Evolutionary conservation across 2,888 invertebrate genomes (phyloP), one percentile per base, ranked within the genome.

Genomic region (Apomyelois bistriatella): DNA sequence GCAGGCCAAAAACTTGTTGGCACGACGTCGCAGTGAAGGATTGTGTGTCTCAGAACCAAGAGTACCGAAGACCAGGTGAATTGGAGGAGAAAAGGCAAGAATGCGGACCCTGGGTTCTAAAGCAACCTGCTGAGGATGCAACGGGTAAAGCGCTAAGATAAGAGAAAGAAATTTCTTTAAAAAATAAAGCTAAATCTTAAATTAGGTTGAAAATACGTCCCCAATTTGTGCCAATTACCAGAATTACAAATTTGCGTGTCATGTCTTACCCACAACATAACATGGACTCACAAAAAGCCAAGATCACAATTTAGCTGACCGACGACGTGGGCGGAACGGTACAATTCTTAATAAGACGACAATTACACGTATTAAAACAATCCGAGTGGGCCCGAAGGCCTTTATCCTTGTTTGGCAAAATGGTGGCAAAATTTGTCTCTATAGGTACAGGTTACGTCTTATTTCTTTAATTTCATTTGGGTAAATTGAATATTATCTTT

Each of bases 311-410:
- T 74, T 72, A 62, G 60, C 60, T 53, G 64, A 58, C 66, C 60
- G 35, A 66, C 58, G 43, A 60, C 77, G 87, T 87, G 76, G 88
- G 87, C 63, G 76, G 71, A 72, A 55, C 61, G 65, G 74, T 74
- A 74, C 77, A 72, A 71, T 72, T 82, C 84, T 82, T 82, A 87
- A 84, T 86, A 82, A 75, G 75, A 70, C 70, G 75, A 69, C 88
- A 88, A 89, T 88, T 88, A 85, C 82, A 77, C 69, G 74, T 77
- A 82, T 85, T n/a, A 84, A 86, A 82, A 76, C 75, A 72, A 79
- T 81, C 77, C 86, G 83, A 82, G 72, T 62, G 70, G 64, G 64
- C 60, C 52, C 63, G 78, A 75, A 85, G 88, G 89, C 89, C 66
- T 71, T 64, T 60, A 60, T 54, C 88, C 85, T 69, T 87, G 72